Evolutionary conservation across 2,113 vertebrate genomes (phyloP).

Genomic region (Uria lomvia): DNA sequence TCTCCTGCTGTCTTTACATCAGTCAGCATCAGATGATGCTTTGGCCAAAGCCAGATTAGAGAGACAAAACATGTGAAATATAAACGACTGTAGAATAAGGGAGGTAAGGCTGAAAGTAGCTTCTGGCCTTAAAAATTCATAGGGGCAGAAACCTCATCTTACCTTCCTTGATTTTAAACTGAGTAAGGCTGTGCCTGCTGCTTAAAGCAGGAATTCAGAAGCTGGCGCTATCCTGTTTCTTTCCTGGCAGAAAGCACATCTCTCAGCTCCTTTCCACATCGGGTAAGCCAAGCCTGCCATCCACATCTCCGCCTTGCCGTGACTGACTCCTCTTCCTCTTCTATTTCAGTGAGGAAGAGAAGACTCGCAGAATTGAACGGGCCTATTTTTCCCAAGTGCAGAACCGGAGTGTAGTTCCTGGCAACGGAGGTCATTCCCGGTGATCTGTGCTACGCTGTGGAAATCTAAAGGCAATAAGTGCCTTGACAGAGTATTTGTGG

Average conservation of each 20-base stretch:
- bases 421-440: neutral
- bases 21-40: neutral
- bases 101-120: neutral
- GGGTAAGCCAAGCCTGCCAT: neutral
- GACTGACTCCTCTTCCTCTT: constrained; percentile 34
- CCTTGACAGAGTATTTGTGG: constrained; percentile 63
- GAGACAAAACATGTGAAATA: neutral
- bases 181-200: neutral
- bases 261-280: neutral
- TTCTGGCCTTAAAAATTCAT: neutral
- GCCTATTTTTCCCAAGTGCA: constrained; percentile 95
- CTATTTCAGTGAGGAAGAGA: constrained; percentile 91
- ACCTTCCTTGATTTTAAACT: neutral
- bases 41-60: neutral
- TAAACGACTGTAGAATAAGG: neutral
- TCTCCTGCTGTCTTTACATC: neutral
- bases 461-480: constrained; percentile 56
- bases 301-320: accelerated
- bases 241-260: neutral
- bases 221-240: neutral
- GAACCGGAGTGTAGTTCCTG: constrained; percentile 85
- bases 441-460: constrained; percentile 44
- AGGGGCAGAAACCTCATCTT: neutral
- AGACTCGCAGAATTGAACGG: constrained; percentile 88
- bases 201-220: neutral